Base-by-base conservation (phyloP, 2,888 invertebrate genomes). In the Polydrusus tereticollis region DNA sequence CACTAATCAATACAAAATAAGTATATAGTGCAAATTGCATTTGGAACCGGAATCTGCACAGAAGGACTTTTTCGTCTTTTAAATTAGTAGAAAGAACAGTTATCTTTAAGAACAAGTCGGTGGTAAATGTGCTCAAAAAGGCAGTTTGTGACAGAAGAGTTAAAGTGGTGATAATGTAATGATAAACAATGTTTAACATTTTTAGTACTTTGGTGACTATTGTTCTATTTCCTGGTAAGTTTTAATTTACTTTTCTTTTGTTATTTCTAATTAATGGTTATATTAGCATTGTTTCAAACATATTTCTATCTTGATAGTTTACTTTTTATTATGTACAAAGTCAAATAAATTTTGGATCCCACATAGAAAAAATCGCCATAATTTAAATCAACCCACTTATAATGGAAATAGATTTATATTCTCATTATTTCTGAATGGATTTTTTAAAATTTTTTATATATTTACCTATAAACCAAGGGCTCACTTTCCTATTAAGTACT, bases 151-250 rank as follows among this genome's bases (percentile, higher is more conserved):
- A n/a, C 36, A 36, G 2, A 23, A 20, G 8, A 47, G 23, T 5
- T 10, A 12, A 23, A 14, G 29, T 10, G 16, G 14, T 55, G 16
- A 55, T 18, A 29, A 55, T 55, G 52, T 55, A 12, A 55, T 14
- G 41, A 0, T 20, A 23, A 60, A 68, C 20, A 33, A 29, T 50
- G 68, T 50, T 21, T 16, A 63, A 50, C 12, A 33, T 23, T 12
- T 62, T 33, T 12, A 20, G 36, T 47, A 4, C 21, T 20, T 63
- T 45, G 10, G 18, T 45, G 18, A 12, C 26, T 3, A 29, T 55
- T 55, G 8, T 23, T 50, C 2, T 29, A 1, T 16, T 55, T 16
- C 18, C 18, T 18, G 52, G 52, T 55, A 55, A 55, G 52, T 26
- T 52, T 26, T 52, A 26, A 20, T 47, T 23, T 1, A n/a, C n/a